A percentile compares a stretch with the other conserved stretches of the same genome.
Conservation (phyloP, 2,888 invertebrate species). For the Gymnosoma rotundatum region DNA sequence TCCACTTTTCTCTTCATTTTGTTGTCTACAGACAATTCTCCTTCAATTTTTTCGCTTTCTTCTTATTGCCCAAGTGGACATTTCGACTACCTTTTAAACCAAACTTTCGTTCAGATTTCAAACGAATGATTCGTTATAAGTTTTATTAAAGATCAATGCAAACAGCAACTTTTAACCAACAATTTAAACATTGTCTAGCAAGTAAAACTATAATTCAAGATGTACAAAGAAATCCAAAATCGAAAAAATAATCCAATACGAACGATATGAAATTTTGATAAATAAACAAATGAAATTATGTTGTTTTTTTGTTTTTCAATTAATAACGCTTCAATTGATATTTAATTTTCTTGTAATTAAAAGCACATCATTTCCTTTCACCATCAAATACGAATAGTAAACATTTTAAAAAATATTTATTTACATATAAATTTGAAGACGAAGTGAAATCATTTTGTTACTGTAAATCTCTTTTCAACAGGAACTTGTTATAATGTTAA, state of each 20-base stretch:
- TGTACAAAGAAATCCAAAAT: neutral
- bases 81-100: too few species aligned
- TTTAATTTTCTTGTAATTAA: slow-evolving; percentile 31
- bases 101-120: too few species aligned
- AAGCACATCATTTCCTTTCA: slow-evolving; percentile 27
- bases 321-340: neutral
- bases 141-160: too few species aligned
- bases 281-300: neutral
- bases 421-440: neutral
- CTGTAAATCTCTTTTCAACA: slow-evolving; percentile 11
- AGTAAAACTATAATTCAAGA: too few species aligned
- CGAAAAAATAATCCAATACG: neutral
- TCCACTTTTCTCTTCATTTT: too few species aligned
- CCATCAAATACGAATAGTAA: neutral
- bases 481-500: slow-evolving; percentile 25
- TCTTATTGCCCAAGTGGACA: too few species aligned
- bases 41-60: too few species aligned
- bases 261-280: neutral
- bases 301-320: neutral
- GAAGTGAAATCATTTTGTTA: neutral
- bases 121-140: too few species aligned
- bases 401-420: slow-evolving; percentile 16
- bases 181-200: too few species aligned
- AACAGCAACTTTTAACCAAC: too few species aligned
- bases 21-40: too few species aligned